These are phyloP conservation scores for Hypena proboscidalis DNA, from an alignment of 2,888 invertebrate species.

Conservation along the genomic window DNA sequence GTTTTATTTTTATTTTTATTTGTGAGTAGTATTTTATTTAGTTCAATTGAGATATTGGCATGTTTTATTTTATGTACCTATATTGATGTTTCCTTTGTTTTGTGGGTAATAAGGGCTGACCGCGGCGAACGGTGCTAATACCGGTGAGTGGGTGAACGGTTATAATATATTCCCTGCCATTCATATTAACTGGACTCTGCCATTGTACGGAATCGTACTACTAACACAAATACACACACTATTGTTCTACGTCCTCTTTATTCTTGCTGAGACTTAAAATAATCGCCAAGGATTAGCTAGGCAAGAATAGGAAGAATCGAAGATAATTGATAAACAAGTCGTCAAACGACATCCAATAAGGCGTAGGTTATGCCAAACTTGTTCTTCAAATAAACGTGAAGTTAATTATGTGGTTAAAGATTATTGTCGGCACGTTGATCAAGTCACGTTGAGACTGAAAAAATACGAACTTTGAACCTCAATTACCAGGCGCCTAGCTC, in stretches of 20 bases:
- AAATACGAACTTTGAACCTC: conserved; percentile 8
- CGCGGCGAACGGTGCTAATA: conserved; percentile 67
- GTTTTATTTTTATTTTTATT: conserved; percentile 8
- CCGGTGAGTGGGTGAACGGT: conserved; percentile 76
- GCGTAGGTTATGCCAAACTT: too few relatives aligned
- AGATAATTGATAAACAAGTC: too few relatives aligned
- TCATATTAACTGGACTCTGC: conserved; percentile 47
- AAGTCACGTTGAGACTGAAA: conserved; percentile 25
- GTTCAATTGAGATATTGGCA: conserved; percentile 36
- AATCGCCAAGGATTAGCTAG: not conserved
- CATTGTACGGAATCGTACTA: conserved; percentile 58
- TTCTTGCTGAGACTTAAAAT: conserved; percentile 4
- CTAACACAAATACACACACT: conserved; percentile 41
- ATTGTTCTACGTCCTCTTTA: not conserved
- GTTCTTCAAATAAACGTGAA: too few relatives aligned
- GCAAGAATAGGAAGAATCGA: too few relatives aligned
- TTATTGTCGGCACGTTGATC: too few relatives aligned
- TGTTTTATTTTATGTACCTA: conserved; percentile 53
- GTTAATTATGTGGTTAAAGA: too few relatives aligned
- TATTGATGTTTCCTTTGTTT: conserved; percentile 67
- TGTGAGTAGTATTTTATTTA: conserved; percentile 11
- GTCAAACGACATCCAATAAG: too few relatives aligned
- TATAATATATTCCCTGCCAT: conserved; percentile 59
- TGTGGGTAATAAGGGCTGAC: conserved; percentile 77
- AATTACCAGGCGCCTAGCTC: conserved; percentile 11